Evolutionary conservation across 2,888 invertebrate genomes (phyloP).

Genomic region (Macroteleia sp.): DNA sequence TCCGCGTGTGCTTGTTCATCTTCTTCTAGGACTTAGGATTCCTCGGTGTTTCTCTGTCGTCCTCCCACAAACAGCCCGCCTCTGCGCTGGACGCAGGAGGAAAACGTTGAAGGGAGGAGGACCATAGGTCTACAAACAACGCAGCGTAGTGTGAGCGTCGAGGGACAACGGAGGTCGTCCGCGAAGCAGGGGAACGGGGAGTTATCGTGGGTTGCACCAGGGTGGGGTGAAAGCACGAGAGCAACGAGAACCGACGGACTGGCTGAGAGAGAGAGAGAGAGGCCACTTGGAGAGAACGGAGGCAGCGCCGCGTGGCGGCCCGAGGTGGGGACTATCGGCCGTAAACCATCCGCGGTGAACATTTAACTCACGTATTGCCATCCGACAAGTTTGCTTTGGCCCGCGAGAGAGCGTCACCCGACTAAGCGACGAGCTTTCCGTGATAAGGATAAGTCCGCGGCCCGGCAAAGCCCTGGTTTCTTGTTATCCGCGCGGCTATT

Average conservation of each 20-base stretch:
- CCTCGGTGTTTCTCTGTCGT: constrained; percentile 64
- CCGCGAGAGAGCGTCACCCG: constrained; percentile 80
- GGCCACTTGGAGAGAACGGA: constrained; percentile 67
- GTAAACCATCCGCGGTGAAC: constrained; percentile 85
- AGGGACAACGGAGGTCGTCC: constrained; percentile 62
- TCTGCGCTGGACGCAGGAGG: constrained; percentile 72
- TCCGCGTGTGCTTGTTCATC: constrained; percentile 66
- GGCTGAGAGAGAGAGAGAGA: constrained; percentile 23
- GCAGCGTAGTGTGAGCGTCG: constrained; percentile 65
- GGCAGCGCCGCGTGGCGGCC: constrained; percentile 85
- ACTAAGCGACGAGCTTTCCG: constrained; percentile 63
- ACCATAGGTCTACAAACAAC: constrained; percentile 66
- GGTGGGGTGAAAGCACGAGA: constrained; percentile 63
- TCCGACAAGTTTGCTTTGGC: constrained; percentile 84
- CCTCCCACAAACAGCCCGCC: constrained; percentile 71
- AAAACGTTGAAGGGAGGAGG: constrained; percentile 64
- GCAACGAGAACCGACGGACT: constrained; percentile 49
- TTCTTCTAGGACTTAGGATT: constrained; percentile 66
- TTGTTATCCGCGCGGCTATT: constrained; percentile 50
- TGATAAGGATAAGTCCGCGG: constrained; percentile 60
- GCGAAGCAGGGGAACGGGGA: constrained; percentile 52
- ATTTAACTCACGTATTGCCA: constrained; percentile 85
- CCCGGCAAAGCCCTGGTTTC: constrained; percentile 66
- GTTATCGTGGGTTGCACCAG: constrained; percentile 62
- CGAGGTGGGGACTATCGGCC: constrained; percentile 87